A percentile compares a stretch with the other conserved stretches of the same genome.
Evolutionary conservation across 2,888 invertebrate species (phyloP).

Genomic region (Tolmerus cingulatus): DNA sequence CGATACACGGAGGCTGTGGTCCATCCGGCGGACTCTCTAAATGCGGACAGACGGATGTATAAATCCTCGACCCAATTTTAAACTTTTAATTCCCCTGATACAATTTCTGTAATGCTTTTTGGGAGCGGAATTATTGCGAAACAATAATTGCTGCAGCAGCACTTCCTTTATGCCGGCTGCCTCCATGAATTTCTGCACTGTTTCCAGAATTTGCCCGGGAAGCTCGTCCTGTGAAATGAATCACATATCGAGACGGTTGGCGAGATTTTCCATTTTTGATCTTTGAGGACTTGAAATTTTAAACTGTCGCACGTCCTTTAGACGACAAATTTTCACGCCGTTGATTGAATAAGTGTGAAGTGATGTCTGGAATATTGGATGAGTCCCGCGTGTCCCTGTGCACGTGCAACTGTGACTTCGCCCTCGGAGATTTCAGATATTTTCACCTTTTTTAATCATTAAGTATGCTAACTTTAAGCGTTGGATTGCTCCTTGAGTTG

Average conservation of each 20-base stretch:
- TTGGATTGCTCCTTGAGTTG: background rate
- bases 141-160: conserved; percentile 9
- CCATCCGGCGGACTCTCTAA: background rate
- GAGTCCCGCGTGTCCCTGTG: background rate
- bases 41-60: background rate
- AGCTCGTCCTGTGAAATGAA: background rate
- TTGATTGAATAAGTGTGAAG: conserved; percentile 48
- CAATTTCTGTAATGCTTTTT: background rate
- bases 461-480: background rate
- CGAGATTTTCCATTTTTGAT: conserved; percentile 6
- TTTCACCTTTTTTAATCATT: conserved; percentile 17
- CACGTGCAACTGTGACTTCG: background rate
- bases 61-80: background rate
- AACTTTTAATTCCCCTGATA: conserved; percentile 4
- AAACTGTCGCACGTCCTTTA: conserved; percentile 46
- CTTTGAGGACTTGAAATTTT: conserved; percentile 1
- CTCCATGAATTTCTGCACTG: background rate
- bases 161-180: background rate
- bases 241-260: background rate
- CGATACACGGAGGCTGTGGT: background rate
- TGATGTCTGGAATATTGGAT: conserved; percentile 45
- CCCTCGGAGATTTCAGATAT: conserved; percentile 15
- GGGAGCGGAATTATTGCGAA: background rate
- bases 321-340: conserved; percentile 44
- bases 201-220: background rate